Evolutionary conservation across 1,140 invertebrate genomes (phyloP).

Genomic region (Bombus impatiens): DNA sequence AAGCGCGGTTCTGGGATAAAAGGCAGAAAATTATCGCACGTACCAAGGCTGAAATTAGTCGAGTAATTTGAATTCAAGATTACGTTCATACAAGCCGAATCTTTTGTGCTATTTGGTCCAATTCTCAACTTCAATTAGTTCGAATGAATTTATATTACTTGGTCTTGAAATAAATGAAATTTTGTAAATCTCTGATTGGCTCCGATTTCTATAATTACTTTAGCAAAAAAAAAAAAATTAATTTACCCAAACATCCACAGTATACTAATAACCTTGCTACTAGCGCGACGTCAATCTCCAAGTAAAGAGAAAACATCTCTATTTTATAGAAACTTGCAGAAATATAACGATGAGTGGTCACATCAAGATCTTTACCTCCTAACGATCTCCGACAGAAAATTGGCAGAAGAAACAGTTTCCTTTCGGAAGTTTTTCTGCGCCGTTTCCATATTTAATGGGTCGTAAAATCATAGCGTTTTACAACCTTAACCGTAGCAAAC

Average conservation of each 20-base stretch:
- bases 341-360: neutral
- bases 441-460: constrained; percentile 15
- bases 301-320: neutral
- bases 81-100: neutral
- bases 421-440: neutral
- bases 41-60: neutral
- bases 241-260: neutral
- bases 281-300: too few species aligned
- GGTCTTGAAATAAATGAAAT: too few species aligned
- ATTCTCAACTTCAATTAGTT: too few species aligned
- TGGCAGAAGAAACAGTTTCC: neutral
- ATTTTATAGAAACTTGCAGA: neutral
- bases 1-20: neutral
- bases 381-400: neutral
- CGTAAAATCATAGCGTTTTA: constrained; percentile 9
- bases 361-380: neutral
- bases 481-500: neutral
- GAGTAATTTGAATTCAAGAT: neutral
- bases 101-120: too few species aligned
- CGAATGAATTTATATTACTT: neutral
- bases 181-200: too few species aligned
- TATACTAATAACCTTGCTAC: too few species aligned
- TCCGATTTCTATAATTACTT: too few species aligned
- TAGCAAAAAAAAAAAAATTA: neutral
- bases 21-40: neutral